Evolutionary conservation across 2,113 vertebrate genomes (phyloP).

Genomic region (Paradoxurus hermaphroditus): DNA sequence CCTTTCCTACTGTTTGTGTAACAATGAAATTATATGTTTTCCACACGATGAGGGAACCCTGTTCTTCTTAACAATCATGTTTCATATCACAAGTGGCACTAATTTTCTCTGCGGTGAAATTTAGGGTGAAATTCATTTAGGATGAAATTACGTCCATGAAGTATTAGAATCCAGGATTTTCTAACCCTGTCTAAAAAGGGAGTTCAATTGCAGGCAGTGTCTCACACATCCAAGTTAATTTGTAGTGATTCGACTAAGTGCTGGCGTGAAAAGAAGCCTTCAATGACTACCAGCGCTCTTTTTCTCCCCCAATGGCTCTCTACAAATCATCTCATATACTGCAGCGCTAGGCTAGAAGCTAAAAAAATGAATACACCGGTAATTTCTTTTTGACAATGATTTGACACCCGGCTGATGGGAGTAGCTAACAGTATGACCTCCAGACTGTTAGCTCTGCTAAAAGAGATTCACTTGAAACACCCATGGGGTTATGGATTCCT

Average conservation of each 20-base stretch:
- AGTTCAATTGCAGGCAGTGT: neutral
- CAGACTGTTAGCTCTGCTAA: constrained; percentile 76
- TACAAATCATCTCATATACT: constrained; percentile 77
- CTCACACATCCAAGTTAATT: constrained; percentile 50
- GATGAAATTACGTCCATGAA: constrained; percentile 1
- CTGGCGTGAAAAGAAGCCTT: constrained; percentile 68
- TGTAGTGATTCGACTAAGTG: constrained; percentile 67
- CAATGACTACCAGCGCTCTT: constrained; percentile 61
- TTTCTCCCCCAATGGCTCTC: constrained; percentile 66
- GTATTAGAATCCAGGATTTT: constrained; percentile 50
- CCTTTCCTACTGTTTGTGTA: neutral
- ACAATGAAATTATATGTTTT: neutral
- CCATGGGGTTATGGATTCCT: constrained; percentile 82
- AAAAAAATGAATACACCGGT: constrained; percentile 72
- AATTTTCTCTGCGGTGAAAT: neutral
- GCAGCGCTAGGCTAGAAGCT: constrained; percentile 73
- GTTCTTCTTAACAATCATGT: neutral
- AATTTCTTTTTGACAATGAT: constrained; percentile 83
- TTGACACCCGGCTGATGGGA: constrained; percentile 85
- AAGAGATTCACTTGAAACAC: constrained; percentile 80
- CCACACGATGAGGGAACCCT: neutral
- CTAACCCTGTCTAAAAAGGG: neutral
- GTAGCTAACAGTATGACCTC: constrained; percentile 80
- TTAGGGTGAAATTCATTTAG: neutral
- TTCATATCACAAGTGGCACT: neutral